Evolutionary conservation across 2,888 invertebrate species (phyloP).

Genomic region (Agrilus cyanescens): DNA sequence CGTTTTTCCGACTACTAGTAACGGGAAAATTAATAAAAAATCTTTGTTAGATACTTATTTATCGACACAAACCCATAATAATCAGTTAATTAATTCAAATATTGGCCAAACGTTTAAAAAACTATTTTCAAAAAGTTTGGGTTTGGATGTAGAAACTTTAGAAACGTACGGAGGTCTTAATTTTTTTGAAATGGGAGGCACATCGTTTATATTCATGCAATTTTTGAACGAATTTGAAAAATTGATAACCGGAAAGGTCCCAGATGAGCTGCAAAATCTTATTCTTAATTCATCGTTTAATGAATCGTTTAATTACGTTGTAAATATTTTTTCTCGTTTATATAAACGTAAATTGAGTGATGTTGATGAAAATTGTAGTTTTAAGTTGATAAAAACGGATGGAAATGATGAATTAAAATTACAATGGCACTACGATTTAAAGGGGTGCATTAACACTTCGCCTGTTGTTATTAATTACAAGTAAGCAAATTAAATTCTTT

Average conservation of each 20-base stretch:
- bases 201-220: constrained; percentile 56
- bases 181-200: constrained; percentile 55
- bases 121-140: constrained; percentile 25
- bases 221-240: constrained; percentile 47
- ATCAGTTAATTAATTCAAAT: constrained; percentile 11
- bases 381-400: background rate
- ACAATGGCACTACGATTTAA: constrained; percentile 48
- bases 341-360: constrained; percentile 15
- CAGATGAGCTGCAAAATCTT: constrained; percentile 39
- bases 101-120: constrained; percentile 21
- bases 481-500: constrained; percentile 31
- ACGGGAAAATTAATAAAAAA: constrained; percentile 56
- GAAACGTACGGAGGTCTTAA: constrained; percentile 27
- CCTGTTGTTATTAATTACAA: constrained; percentile 43
- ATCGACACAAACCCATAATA: constrained; percentile 14
- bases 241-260: constrained; percentile 33
- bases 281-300: constrained; percentile 40
- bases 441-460: constrained; percentile 76
- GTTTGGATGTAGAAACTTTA: constrained; percentile 25
- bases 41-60: constrained; percentile 35
- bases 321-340: background rate
- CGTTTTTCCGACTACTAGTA: constrained; percentile 47
- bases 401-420: constrained; percentile 19
- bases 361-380: background rate
- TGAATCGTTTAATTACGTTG: constrained; percentile 24